Conservation (phyloP, 2,113 vertebrate genomes). For the Lepidothrix coronata region DNA sequence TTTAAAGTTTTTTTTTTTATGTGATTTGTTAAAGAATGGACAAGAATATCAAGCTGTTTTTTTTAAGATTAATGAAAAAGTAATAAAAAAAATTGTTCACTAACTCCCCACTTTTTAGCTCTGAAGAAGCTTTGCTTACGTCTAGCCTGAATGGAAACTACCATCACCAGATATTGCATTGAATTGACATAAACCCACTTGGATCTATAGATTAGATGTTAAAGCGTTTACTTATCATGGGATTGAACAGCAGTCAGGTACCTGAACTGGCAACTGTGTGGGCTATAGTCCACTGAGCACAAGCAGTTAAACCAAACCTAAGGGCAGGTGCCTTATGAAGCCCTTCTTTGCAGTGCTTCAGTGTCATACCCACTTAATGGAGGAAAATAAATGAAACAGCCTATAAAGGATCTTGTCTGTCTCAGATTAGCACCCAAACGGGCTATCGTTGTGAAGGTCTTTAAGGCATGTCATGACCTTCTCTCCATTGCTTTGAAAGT, state of each 20-base stretch:
- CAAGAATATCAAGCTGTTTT: not conserved
- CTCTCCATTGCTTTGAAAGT: not conserved
- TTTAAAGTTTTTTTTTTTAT: not conserved
- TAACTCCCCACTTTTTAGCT: not conserved
- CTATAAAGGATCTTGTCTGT: not conserved
- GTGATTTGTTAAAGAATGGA: not conserved
- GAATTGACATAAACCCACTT: not conserved
- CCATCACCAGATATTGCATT: fast-evolving
- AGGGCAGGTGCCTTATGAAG: not conserved
- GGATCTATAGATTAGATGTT: not conserved
- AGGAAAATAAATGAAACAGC: not conserved
- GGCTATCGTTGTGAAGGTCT: not conserved
- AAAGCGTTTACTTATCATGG: not conserved
- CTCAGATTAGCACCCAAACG: not conserved
- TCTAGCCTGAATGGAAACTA: not conserved
- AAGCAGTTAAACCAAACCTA: not conserved
- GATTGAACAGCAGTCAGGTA: not conserved
- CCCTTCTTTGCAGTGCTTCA: not conserved
- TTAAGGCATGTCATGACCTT: not conserved
- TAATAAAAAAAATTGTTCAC: not conserved
- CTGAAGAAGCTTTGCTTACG: not conserved
- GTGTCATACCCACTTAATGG: not conserved
- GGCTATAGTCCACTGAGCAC: not conserved
- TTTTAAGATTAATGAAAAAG: not conserved
- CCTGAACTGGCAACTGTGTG: fast-evolving